Conservation (phyloP, 2,113 vertebrate species). For the Silurus asotus region DNA sequence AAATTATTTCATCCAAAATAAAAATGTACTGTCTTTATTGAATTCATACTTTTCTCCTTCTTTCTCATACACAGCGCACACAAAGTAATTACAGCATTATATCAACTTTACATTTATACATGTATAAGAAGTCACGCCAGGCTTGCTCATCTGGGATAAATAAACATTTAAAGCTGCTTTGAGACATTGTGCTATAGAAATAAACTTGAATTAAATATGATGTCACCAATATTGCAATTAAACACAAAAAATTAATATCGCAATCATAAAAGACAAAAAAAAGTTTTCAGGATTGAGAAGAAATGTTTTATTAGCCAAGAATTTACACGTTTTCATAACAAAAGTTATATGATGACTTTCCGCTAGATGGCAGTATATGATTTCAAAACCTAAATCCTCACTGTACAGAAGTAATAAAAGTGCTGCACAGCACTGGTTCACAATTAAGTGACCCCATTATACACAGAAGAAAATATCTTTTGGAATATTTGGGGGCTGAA, state of each 20-base stretch:
- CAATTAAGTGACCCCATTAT: background rate
- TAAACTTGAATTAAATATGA: too few relatives aligned
- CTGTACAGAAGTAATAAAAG: background rate
- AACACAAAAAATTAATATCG: background rate
- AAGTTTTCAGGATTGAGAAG: background rate
- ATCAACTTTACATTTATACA: background rate
- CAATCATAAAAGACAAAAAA: background rate
- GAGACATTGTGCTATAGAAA: too few relatives aligned
- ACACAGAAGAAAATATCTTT: background rate
- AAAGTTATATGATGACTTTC: background rate
- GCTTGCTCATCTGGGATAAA: too few relatives aligned
- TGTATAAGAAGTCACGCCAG: too few relatives aligned
- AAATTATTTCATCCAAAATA: background rate
- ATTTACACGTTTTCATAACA: background rate
- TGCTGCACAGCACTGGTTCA: background rate
- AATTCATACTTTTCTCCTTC: background rate
- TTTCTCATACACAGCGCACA: background rate
- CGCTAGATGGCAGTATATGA: conserved; percentile 2
- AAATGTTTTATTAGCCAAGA: background rate
- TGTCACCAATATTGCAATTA: background rate
- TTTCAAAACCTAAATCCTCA: background rate
- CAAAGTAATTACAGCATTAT: background rate
- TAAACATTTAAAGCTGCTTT: too few relatives aligned
- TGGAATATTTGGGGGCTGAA: background rate
- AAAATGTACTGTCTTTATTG: background rate